Evolutionary conservation across 2,797 vertebrate species (phyloP).

Genomic region (Macropus fuliginosus): DNA sequence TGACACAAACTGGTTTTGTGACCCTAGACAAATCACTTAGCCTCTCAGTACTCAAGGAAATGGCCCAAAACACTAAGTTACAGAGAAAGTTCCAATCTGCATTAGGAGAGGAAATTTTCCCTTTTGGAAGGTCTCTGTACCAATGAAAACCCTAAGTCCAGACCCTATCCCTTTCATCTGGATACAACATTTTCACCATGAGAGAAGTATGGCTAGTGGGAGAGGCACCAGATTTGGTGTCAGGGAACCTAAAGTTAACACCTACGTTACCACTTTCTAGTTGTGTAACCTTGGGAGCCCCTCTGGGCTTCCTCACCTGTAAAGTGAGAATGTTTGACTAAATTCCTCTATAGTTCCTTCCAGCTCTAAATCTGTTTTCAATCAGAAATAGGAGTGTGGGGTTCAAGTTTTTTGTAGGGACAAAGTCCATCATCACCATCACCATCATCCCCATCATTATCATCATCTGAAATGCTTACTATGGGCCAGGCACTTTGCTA

Average conservation of each 20-base stretch:
- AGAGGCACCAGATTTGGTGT: neutral
- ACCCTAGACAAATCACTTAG: neutral
- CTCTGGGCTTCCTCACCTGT: neutral
- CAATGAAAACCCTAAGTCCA: neutral
- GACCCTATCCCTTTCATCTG: neutral
- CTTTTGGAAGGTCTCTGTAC: neutral
- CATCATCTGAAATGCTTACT: neutral
- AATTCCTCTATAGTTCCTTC: neutral
- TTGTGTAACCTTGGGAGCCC: neutral
- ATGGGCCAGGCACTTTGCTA: neutral
- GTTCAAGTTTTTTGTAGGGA: neutral
- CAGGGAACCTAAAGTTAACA: neutral
- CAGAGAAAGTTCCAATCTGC: neutral
- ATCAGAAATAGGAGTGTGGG: neutral
- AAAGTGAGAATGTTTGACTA: neutral
- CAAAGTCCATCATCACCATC: neutral
- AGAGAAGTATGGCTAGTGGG: neutral
- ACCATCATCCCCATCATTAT: neutral
- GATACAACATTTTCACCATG: neutral
- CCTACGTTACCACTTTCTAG: neutral
- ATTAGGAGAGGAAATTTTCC: neutral
- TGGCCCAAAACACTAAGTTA: neutral
- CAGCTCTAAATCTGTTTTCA: neutral
- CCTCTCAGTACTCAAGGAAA: neutral
- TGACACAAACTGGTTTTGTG: neutral